These are phyloP conservation scores for Amphipyra berbera DNA, from an alignment of 2,888 invertebrate genomes.

Conservation along the genomic window DNA sequence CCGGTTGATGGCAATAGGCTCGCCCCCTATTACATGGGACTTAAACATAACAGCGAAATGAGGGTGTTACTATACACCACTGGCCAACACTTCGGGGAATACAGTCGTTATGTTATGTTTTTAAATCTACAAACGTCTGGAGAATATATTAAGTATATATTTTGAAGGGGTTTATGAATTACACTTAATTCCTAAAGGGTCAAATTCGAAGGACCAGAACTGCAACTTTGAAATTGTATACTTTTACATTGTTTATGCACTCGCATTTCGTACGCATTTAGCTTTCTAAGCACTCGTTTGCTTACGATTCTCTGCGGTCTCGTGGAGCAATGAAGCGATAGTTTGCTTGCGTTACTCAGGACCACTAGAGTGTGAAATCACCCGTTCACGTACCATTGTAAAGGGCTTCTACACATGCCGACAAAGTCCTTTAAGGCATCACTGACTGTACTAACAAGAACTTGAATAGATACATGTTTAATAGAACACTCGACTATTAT, in stretches of 20 bases:
- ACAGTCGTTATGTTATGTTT: too few relatives aligned
- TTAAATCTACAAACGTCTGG: too few relatives aligned
- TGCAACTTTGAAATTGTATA: background rate
- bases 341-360: constrained; percentile 69
- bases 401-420: constrained; percentile 68
- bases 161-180: too few relatives aligned
- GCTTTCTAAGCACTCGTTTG: constrained; percentile 28
- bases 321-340: constrained; percentile 73
- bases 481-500: constrained; percentile 68
- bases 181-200: background rate
- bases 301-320: constrained; percentile 81
- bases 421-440: constrained; percentile 70
- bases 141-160: too few relatives aligned
- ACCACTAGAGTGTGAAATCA: constrained; percentile 85
- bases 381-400: constrained; percentile 69
- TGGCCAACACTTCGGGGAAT: too few relatives aligned
- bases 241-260: background rate
- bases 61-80: too few relatives aligned
- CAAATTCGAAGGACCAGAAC: background rate
- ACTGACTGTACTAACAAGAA: constrained; percentile 52
- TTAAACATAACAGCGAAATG: too few relatives aligned
- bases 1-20: too few relatives aligned
- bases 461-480: constrained; percentile 60
- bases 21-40: too few relatives aligned
- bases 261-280: constrained; percentile 10